These are phyloP conservation scores for Leucoma salicis DNA, from an alignment of 2,888 invertebrate species.

Conservation along the genomic window DNA sequence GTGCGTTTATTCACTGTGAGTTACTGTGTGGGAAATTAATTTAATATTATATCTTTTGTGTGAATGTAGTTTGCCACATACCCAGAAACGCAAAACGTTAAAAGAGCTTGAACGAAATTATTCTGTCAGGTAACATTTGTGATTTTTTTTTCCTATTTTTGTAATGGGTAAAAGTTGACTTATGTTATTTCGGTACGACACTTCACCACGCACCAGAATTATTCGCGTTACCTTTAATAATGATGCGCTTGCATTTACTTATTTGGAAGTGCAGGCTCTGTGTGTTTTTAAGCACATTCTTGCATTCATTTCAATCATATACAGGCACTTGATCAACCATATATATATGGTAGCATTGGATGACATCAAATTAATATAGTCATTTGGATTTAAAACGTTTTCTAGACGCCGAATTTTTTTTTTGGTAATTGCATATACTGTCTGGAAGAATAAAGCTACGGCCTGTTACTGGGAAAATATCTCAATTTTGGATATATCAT, in stretches of 20 bases:
- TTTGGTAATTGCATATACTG: slow-evolving; percentile 12
- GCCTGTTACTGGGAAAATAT: slow-evolving; percentile 14
- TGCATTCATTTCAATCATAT: slow-evolving; percentile 20
- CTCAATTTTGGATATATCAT: slow-evolving; percentile 7
- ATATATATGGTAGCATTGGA: slow-evolving; percentile 17
- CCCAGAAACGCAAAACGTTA: no score
- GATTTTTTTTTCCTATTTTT: slow-evolving; percentile 17
- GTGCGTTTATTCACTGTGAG: no score
- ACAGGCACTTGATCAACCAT: slow-evolving; percentile 19
- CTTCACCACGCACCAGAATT: slow-evolving; percentile 15
- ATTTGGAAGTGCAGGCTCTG: slow-evolving; percentile 25
- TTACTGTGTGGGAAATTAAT: no score
- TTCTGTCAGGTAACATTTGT: slow-evolving; percentile 12
- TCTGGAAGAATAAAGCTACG: slow-evolving; percentile 15
- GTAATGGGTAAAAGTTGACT: slow-evolving; percentile 12
- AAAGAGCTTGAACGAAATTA: no score
- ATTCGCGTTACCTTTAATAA: slow-evolving; percentile 14
- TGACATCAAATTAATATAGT: slow-evolving; percentile 22
- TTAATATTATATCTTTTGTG: no score
- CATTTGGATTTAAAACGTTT: slow-evolving; percentile 17
- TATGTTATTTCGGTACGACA: slow-evolving; percentile 12
- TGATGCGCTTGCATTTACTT: slow-evolving; percentile 22
- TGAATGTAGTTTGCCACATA: no score
- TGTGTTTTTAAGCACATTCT: slow-evolving; percentile 23
- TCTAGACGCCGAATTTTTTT: slow-evolving; percentile 17